Base-by-base conservation (phyloP, 2,113 vertebrate species). In the Canis aureus region DNA sequence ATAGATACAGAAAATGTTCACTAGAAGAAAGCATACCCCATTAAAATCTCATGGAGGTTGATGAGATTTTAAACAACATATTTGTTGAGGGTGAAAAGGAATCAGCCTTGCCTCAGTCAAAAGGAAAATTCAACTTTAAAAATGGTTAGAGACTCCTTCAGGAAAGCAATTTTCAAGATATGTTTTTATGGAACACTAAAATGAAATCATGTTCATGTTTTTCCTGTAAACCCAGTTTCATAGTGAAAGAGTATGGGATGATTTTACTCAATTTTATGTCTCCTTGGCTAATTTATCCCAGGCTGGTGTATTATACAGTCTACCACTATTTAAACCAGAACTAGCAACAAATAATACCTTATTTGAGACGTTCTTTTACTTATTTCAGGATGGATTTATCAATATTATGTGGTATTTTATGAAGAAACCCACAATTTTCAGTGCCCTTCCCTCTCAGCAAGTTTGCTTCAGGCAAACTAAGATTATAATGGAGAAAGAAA, bases 401-500 rank as follows among this genome's bases (percentile, higher is more conserved):
- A 83, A 57, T 74, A 91, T 66, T 62, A 49, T 4, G n/a, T 82
- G 0, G 2, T 62, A 15, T 74, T 82, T 67, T 74, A 2, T 13
- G 62, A 12, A 73, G 38, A 90, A 87, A 6, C 20, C 32, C 57
- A 38, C 9, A 80, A 3, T 38, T 38, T 87, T 29, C 32, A 69
- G 16, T 27, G 12, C 2, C 16, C 12, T 60, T 8, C 4, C 3
- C 1, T 76, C 23, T 88, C 19, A 60, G 8, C 16, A 90, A 23
- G 4, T 84, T 82, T 93, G 67, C 27, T 96, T 74, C 12, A 91
- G 19, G 23, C 5, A 66, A 93, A 96, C 59, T 49, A 79, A 93
- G 12, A 93, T 81, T 27, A 25, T 57, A 94, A 78, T 60, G 15
- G 11, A 83, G 66, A 89, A 82, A 60, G 80, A 38, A 57, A 88